phyloP scores from a whole-genome alignment of 2,797 vertebrate species.

The Tapera naevia region DNA sequence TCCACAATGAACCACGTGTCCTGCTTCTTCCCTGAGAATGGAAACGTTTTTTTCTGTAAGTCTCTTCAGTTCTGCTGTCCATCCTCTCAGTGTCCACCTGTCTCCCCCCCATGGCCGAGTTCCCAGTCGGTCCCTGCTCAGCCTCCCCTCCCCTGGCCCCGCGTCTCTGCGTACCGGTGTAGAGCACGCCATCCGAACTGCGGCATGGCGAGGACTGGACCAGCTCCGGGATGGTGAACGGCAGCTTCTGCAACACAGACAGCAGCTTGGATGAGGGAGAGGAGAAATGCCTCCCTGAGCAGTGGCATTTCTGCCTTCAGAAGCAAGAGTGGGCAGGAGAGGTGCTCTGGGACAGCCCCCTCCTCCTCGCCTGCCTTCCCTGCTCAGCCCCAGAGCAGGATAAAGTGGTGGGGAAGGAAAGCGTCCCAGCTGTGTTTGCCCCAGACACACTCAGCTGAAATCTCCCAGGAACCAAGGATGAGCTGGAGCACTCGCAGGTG shows the following conservation, averaged over 20 bases:
- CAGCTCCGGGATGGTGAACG: conserved; percentile 96
- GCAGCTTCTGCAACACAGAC: conserved; percentile 66
- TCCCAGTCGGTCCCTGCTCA: accelerated
- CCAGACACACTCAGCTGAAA: background rate
- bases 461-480: background rate
- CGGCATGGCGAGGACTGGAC: conserved; percentile 97
- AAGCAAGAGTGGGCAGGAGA: background rate
- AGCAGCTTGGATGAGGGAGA: accelerated
- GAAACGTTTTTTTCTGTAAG: accelerated
- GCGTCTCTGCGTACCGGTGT: conserved; percentile 80
- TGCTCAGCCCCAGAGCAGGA: background rate
- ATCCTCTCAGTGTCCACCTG: accelerated
- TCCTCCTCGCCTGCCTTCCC: background rate
- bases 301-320: background rate
- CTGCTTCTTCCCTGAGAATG: conserved; percentile 89
- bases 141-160: background rate
- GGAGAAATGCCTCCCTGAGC: background rate
- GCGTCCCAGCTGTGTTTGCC: background rate
- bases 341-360: background rate
- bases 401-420: accelerated
- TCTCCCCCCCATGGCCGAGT: accelerated
- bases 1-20: conserved; percentile 95
- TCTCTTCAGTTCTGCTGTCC: accelerated
- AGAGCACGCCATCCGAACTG: conserved; percentile 93
- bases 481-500: background rate